Evolutionary conservation across 1,140 invertebrate species (phyloP).

Genomic region (Hetaerina americana): DNA sequence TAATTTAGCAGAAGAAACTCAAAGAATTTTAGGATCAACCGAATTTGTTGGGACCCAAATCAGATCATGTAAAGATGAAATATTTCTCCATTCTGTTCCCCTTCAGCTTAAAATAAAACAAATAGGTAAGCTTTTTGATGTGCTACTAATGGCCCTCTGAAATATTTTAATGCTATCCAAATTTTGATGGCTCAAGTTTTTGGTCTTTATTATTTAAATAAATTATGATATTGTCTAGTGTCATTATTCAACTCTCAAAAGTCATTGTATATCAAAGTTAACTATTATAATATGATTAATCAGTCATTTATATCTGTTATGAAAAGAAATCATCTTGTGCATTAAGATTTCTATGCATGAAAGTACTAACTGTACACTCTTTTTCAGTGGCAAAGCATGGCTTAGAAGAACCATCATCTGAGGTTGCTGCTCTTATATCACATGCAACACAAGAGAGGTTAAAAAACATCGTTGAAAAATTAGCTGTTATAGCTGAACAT

Average conservation of each 20-base stretch:
- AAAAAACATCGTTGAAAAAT: conserved; percentile 83
- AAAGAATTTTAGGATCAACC: conserved; percentile 86
- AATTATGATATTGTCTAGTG: too few relatives aligned
- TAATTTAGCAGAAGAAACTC: conserved; percentile 92
- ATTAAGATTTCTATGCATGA: too few relatives aligned
- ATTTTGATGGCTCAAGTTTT: too few relatives aligned
- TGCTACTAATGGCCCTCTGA: too few relatives aligned
- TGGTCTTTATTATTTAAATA: too few relatives aligned
- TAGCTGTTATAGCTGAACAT: conserved; percentile 89
- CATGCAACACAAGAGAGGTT: conserved; percentile 91
- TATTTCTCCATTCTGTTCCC: conserved; percentile 64
- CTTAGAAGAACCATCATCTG: conserved; percentile 72
- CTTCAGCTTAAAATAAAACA: conserved; percentile 66
- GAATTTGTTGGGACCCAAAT: conserved; percentile 94
- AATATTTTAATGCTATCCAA: too few relatives aligned
- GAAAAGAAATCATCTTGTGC: too few relatives aligned
- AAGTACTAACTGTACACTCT: too few relatives aligned
- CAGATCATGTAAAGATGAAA: conserved; percentile 89
- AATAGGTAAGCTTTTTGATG: conserved; percentile 46
- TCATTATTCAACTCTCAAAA: too few relatives aligned
- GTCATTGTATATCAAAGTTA: too few relatives aligned
- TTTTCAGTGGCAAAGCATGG: conserved; percentile 56
- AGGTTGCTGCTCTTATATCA: conserved; percentile 82
- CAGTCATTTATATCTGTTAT: too few relatives aligned
- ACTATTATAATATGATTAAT: too few relatives aligned